phyloP scores from a whole-genome alignment of 2,888 invertebrate genomes.

The Tortricodes alternella region DNA sequence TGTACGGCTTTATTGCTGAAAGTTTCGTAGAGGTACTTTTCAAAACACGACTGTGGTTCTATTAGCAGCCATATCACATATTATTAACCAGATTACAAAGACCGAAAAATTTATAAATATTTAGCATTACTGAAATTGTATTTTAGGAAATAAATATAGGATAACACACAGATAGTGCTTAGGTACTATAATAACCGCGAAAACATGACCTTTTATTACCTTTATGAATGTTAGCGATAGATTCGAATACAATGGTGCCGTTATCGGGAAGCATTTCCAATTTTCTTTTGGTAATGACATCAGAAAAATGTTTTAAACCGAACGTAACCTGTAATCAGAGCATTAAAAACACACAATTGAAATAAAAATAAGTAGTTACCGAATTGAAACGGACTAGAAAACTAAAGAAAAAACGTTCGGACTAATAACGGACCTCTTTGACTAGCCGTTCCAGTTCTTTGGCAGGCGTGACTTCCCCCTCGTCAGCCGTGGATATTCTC shows the following conservation, averaged over 20 bases:
- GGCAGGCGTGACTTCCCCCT: conserved; percentile 84
- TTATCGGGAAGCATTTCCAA: conserved; percentile 96
- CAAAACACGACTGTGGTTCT: too few relatives aligned
- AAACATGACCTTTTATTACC: conserved; percentile 58
- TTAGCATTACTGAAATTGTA: too few relatives aligned
- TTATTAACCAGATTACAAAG: too few relatives aligned
- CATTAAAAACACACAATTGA: background rate
- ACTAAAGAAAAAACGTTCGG: background rate
- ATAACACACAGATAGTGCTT: background rate
- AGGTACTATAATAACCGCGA: background rate
- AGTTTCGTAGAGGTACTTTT: too few relatives aligned
- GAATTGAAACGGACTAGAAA: background rate
- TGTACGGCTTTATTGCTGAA: conserved; percentile 80
- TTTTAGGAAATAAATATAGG: too few relatives aligned
- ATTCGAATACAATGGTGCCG: conserved; percentile 96
- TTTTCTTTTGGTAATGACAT: conserved; percentile 95
- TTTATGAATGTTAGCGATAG: conserved; percentile 93
- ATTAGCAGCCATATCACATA: too few relatives aligned
- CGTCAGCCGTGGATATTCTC: conserved; percentile 80
- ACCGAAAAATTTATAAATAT: too few relatives aligned
- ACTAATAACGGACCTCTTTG: conserved; percentile 77
- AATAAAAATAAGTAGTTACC: background rate
- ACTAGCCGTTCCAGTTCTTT: conserved; percentile 90
- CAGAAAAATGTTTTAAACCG: conserved; percentile 92
- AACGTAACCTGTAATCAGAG: conserved; percentile 66